A percentile compares a stretch with the other conserved stretches of the same genome.
These are phyloP conservation scores for Napeogenes sylphis DNA, from an alignment of 2,888 invertebrate species.

Conservation along the genomic window DNA sequence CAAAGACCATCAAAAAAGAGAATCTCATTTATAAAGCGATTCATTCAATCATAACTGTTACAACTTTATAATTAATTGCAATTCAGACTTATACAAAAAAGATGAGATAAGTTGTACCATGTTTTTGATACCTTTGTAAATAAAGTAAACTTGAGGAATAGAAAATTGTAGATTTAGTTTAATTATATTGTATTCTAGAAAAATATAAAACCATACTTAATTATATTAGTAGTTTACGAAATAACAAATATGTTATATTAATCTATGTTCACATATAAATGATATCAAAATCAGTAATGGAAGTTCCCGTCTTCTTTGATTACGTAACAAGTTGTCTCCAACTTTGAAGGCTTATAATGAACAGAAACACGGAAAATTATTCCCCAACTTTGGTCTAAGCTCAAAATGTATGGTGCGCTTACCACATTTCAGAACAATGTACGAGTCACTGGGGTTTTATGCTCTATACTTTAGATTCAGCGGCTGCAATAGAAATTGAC, in stretches of 20 bases:
- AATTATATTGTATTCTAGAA: no score
- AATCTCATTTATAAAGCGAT: no score
- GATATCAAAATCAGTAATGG: constrained; percentile 31
- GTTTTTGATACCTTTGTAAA: no score
- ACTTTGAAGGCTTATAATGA: constrained; percentile 71
- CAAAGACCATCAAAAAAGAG: no score
- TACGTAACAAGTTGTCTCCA: constrained; percentile 60
- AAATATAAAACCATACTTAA: no score
- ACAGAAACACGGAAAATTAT: constrained; percentile 76
- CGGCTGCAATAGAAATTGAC: constrained; percentile 29
- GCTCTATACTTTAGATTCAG: constrained; percentile 33
- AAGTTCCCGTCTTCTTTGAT: constrained; percentile 57
- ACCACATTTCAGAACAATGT: constrained; percentile 69
- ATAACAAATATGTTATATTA: not conserved
- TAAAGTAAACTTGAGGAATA: no score
- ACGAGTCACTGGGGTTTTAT: constrained; percentile 55
- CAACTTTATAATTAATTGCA: no score
- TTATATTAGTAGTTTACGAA: not conserved
- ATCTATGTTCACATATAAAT: constrained; percentile 6
- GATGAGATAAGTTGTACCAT: no score
- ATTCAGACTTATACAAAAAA: no score
- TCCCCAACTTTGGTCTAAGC: constrained; percentile 69
- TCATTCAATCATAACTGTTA: no score
- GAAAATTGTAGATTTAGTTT: no score
- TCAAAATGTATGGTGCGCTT: constrained; percentile 73